Conservation (phyloP, 2,888 invertebrate species). For the Archips xylosteana region DNA sequence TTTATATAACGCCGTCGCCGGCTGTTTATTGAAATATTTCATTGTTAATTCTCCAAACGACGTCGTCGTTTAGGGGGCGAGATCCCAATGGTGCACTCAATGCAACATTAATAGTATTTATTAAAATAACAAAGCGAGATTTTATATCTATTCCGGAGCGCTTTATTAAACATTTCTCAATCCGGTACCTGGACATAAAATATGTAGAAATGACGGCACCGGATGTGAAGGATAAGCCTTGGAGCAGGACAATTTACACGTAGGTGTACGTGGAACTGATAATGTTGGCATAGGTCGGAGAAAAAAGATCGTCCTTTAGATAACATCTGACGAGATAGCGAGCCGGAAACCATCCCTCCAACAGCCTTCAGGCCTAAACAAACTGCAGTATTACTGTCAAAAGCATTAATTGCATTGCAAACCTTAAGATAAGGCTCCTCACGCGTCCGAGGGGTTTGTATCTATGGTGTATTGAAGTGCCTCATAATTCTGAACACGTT, state of each 20-base stretch:
- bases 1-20: constrained; percentile 77
- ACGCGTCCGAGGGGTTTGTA: not conserved
- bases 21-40: constrained; percentile 83
- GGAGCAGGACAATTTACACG: constrained; percentile 70
- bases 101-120: constrained; percentile 77
- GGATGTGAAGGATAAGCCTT: constrained; percentile 72
- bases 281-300: constrained; percentile 77
- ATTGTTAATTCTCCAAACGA: constrained; percentile 80
- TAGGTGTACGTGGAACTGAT: constrained; percentile 65
- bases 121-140: constrained; percentile 75
- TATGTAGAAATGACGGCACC: constrained; percentile 58
- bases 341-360: constrained; percentile 56
- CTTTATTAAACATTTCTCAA: constrained; percentile 58
- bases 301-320: constrained; percentile 68
- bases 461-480: not conserved
- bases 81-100: constrained; percentile 68
- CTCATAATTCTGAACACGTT: not conserved
- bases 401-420: constrained; percentile 10
- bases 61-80: constrained; percentile 69
- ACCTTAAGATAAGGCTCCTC: not conserved
- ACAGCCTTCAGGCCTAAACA: constrained; percentile 38
- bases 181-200: constrained; percentile 56
- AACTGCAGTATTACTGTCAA: constrained; percentile 31
- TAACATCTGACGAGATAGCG: constrained; percentile 63
- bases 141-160: constrained; percentile 53